Evolutionary conservation across 1,140 invertebrate species (phyloP).

Genomic region (Drosophila sulfurigaster): DNA sequence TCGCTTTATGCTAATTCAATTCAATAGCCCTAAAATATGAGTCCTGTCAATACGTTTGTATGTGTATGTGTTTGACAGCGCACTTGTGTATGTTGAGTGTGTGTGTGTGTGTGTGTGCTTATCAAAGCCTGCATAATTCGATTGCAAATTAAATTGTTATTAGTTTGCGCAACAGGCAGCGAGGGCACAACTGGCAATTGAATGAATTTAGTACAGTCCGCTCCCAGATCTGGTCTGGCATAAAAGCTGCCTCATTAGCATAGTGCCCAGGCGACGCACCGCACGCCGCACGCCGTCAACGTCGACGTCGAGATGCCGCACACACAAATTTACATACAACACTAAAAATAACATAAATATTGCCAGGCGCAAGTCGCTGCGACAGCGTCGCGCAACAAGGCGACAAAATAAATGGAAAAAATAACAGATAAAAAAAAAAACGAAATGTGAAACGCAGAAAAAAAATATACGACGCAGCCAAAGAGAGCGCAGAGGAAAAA

Average conservation of each 20-base stretch:
- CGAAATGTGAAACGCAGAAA: constrained; percentile 5
- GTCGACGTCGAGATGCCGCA: background rate
- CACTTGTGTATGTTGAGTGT: constrained; percentile 24
- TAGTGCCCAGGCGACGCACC: constrained; percentile 8
- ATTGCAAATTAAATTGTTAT: constrained; percentile 79
- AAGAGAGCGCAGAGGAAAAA: constrained; percentile 42
- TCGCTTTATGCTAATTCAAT: constrained; percentile 70
- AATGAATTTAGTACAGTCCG: constrained; percentile 42
- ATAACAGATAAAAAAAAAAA: constrained; percentile 33
- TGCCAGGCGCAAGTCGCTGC: constrained; percentile 26
- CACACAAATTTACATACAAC: constrained; percentile 68
- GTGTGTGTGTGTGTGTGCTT: constrained; percentile 30
- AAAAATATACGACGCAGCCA: constrained; percentile 15
- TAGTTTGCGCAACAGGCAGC: constrained; percentile 69
- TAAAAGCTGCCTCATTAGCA: constrained; percentile 71
- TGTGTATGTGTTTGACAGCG: constrained; percentile 6
- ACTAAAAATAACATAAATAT: constrained; percentile 70
- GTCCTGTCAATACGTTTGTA: background rate
- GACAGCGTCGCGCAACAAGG: constrained; percentile 36
- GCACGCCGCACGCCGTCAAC: background rate
- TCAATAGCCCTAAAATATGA: constrained; percentile 36
- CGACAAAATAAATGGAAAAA: constrained; percentile 28
- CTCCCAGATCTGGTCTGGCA: constrained; percentile 59
- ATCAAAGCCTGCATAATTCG: constrained; percentile 73
- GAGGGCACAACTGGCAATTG: constrained; percentile 54